Evolutionary conservation across 2,113 vertebrate genomes (phyloP), one percentile per base, ranked within the genome.

Genomic region (Coturnix japonica): DNA sequence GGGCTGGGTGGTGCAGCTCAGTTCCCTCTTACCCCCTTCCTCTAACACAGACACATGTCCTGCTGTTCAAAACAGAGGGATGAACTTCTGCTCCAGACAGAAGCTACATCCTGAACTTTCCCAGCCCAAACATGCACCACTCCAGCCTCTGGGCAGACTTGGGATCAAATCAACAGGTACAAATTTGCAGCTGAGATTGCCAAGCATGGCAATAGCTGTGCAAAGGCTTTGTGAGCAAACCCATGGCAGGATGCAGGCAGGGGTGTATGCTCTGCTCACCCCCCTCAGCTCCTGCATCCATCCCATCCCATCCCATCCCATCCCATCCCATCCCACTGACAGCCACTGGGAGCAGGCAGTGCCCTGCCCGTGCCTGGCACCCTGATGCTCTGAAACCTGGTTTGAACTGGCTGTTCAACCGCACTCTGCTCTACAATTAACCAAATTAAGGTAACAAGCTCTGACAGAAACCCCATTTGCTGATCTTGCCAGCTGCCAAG

Each of bases 401-500:
- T 82, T 83, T 91, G 81, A 94, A 90, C 84, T 47, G 82, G 28
- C 77, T 92, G 81, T 39, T 86, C 51, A 16, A 3, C 78, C 5
- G 51, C 66, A 59, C 90, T 95, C 93, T 67, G 81, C 95, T 95
- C 90, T 91, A 92, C 96, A 96, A 96, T 96, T 96, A 96, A 96
- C 56, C 95, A 88, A 94, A 96, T 93, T 94, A 94, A 95, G 61
- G 67, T 89, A 94, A 95, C 94, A 57, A 91, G 96, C 89, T 95
- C 67, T 87, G 82, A 96, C 96, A 95, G 65, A 90, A 93, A 87
- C 86, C 91, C 86, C 65, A 61, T 83, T 89, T 87, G 60, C 74
- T 43, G 86, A 56, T 91, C 79, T 51, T 72, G 12, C 71, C 95
- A 31, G 92, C 73, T 86, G 87, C 85, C 96, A 93, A 91, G 92